Percentiles rank a stretch among this genome's conserved stretches.
phyloP scores from a whole-genome alignment of 2,888 invertebrate species.

The Agrilus biguttatus region DNA sequence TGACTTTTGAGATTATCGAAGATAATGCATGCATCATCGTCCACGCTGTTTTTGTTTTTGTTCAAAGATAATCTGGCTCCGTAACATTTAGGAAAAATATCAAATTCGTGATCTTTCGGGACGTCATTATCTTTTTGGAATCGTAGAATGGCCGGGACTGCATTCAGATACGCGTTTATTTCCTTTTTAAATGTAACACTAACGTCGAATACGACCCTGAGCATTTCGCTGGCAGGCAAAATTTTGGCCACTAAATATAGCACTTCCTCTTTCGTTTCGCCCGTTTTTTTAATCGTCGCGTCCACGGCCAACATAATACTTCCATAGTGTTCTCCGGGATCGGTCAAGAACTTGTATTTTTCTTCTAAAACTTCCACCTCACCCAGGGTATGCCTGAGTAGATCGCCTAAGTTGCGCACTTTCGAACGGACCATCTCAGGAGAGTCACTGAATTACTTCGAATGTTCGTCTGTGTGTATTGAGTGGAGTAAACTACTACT shows the following conservation, averaged over 20 bases:
- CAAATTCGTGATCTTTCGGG: slow-evolving; percentile 26
- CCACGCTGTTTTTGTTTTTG: slow-evolving; percentile 28
- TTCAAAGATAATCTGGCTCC: slow-evolving; percentile 36
- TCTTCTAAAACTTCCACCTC: slow-evolving; percentile 27
- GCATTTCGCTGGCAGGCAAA: slow-evolving; percentile 38
- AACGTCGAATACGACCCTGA: slow-evolving; percentile 38
- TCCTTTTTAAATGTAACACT: slow-evolving; percentile 42
- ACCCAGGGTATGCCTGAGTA: slow-evolving; percentile 18
- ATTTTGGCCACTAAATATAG: slow-evolving; percentile 41
- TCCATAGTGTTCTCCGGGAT: slow-evolving; percentile 49
- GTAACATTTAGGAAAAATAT: slow-evolving; percentile 38
- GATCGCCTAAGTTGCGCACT: slow-evolving; percentile 20
- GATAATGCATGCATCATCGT: slow-evolving; percentile 41
- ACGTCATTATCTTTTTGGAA: slow-evolving; percentile 36
- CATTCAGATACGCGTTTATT: slow-evolving; percentile 36
- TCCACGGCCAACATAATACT: slow-evolving; percentile 38
- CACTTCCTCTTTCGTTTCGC: slow-evolving; percentile 18
- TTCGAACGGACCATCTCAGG: slow-evolving; percentile 18
- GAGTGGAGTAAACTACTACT: too few relatives aligned
- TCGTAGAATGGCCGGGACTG: slow-evolving; percentile 33
- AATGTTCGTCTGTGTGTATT: too few relatives aligned
- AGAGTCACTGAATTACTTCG: too few relatives aligned
- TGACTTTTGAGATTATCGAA: slow-evolving; percentile 40
- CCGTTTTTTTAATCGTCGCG: slow-evolving; percentile 20
- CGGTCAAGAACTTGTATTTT: slow-evolving; percentile 31